A percentile compares a stretch with the other conserved stretches of the same genome.
Evolutionary conservation across 2,888 invertebrate species (phyloP).

Genomic region (Epinotia nisella): DNA sequence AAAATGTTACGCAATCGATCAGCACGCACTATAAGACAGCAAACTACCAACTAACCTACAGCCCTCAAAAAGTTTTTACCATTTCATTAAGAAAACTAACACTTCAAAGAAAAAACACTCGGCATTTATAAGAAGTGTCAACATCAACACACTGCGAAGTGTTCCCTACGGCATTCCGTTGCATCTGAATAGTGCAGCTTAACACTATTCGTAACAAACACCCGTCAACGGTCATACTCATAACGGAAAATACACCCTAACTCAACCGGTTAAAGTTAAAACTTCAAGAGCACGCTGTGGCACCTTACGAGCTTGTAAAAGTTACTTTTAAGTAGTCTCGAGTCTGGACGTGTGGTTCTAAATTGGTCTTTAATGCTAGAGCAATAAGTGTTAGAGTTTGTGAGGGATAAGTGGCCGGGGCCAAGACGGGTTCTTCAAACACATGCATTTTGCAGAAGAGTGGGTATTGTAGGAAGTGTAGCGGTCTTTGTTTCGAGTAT

Average conservation of each 20-base stretch:
- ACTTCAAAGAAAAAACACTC: constrained; percentile 9
- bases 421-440: constrained; percentile 20
- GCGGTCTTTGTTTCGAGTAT: constrained; percentile 16
- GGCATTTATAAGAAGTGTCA: constrained; percentile 24
- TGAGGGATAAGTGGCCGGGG: constrained; percentile 11
- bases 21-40: too few relatives aligned
- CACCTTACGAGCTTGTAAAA: constrained; percentile 5
- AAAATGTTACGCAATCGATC: too few relatives aligned
- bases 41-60: too few relatives aligned
- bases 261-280: neutral
- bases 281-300: neutral
- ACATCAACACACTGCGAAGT: constrained; percentile 30
- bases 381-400: constrained; percentile 5
- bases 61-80: neutral
- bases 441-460: constrained; percentile 38
- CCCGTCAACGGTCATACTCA: neutral
- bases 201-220: constrained; percentile 3
- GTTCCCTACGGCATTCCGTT: constrained; percentile 23
- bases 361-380: constrained; percentile 21
- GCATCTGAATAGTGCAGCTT: constrained; percentile 26
- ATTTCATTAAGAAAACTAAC: neutral
- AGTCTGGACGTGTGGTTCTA: neutral
- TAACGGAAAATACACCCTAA: neutral
- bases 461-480: constrained; percentile 28
- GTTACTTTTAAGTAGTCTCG: neutral